These are phyloP conservation scores for Gallinago nigripennis DNA, from an alignment of 2,797 vertebrate genomes.

Conservation along the genomic window DNA sequence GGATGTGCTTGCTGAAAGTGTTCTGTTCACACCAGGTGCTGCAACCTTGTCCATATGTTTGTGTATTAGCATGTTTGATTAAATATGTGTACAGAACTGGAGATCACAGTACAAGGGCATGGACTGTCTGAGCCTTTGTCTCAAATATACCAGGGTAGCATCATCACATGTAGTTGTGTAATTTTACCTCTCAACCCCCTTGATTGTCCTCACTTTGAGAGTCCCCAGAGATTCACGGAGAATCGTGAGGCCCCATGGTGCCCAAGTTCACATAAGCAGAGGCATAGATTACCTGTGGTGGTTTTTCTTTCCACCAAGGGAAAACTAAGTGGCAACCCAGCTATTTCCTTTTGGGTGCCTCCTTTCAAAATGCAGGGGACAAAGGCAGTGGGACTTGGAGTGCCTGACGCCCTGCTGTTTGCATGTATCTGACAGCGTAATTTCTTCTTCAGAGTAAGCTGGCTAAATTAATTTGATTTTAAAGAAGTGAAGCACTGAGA, in stretches of 20 bases:
- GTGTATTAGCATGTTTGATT: not conserved
- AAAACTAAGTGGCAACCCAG: not conserved
- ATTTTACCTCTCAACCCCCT: not conserved
- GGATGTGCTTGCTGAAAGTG: not conserved
- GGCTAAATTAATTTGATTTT: constrained; percentile 73
- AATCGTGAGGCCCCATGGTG: not conserved
- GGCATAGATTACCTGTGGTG: not conserved
- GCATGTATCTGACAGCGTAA: constrained; percentile 35
- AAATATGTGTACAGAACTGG: not conserved
- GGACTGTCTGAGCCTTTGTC: not conserved
- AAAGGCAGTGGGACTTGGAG: constrained; percentile 28
- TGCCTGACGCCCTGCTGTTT: not conserved
- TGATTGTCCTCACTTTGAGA: not conserved
- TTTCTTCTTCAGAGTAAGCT: constrained; percentile 61
- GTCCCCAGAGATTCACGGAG: not conserved
- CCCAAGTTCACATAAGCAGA: not conserved
- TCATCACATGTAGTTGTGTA: not conserved
- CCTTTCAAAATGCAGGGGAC: not conserved
- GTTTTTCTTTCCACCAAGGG: not conserved
- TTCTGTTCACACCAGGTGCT: not conserved
- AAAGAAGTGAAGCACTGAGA: constrained; percentile 70
- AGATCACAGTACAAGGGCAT: not conserved
- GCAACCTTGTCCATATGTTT: not conserved
- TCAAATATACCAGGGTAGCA: not conserved
- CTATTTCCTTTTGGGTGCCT: not conserved